phyloP scores from a whole-genome alignment of 2,797 vertebrate genomes.

The Sphenodon punctatus region DNA sequence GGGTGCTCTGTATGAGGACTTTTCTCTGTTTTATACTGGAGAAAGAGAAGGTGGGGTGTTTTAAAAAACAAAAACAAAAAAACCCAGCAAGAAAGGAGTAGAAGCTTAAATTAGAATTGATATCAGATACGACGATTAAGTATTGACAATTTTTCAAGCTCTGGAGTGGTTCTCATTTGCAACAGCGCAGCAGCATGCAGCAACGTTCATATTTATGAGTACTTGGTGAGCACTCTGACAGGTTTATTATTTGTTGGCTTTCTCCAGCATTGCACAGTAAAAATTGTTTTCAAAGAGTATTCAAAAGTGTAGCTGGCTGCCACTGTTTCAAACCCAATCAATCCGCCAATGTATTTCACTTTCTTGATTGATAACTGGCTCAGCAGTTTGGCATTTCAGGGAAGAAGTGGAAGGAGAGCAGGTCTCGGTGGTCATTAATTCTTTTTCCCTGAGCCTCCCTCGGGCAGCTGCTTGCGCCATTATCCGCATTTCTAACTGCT shows the following conservation, averaged over 20 bases:
- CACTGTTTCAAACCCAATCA: slow-evolving; percentile 72
- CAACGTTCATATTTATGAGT: slow-evolving; percentile 74
- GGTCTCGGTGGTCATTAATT: slow-evolving; percentile 69
- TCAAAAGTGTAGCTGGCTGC: slow-evolving; percentile 72
- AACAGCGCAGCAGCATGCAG: slow-evolving; percentile 53
- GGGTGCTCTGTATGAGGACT: slow-evolving; percentile 11
- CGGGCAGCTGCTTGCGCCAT: slow-evolving; percentile 49
- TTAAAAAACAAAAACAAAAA: too few species aligned
- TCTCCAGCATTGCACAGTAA: slow-evolving; percentile 78
- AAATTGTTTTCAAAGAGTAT: slow-evolving; percentile 78
- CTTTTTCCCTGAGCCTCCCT: slow-evolving; percentile 54
- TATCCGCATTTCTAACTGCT: slow-evolving; percentile 59
- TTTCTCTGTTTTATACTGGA: background rate
- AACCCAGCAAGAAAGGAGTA: background rate
- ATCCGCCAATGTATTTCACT: slow-evolving; percentile 68
- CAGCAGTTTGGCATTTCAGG: slow-evolving; percentile 64
- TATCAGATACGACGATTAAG: slow-evolving; percentile 68
- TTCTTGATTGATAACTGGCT: slow-evolving; percentile 76
- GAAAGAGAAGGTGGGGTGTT: slow-evolving; percentile 23
- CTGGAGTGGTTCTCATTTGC: slow-evolving; percentile 54
- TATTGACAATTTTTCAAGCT: slow-evolving; percentile 61
- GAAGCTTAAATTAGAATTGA: slow-evolving; percentile 53
- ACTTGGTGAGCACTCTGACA: slow-evolving; percentile 70
- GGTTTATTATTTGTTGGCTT: slow-evolving; percentile 84
- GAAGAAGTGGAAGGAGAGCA: slow-evolving; percentile 55